These are phyloP conservation scores for Callocephalon fimbriatum DNA, from an alignment of 2,113 vertebrate species.

Conservation along the genomic window DNA sequence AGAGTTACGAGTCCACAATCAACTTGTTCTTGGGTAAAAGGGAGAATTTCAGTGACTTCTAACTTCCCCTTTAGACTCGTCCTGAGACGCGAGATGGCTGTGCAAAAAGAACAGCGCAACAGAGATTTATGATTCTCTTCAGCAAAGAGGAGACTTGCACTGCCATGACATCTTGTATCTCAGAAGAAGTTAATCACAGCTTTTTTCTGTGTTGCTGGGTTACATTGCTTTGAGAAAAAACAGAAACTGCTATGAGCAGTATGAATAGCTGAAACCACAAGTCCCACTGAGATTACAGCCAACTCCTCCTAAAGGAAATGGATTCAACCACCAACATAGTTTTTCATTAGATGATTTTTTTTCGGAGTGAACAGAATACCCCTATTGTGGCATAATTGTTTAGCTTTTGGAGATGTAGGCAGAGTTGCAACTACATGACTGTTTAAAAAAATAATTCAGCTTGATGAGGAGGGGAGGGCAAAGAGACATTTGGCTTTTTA, in stretches of 20 bases:
- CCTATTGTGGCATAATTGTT: constrained; percentile 61
- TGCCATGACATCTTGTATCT: constrained; percentile 46
- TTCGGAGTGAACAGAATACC: constrained; percentile 60
- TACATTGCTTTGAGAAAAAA: constrained; percentile 71
- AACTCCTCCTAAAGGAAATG: constrained; percentile 66
- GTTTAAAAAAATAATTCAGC: constrained; percentile 19
- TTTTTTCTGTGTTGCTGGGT: constrained; percentile 72
- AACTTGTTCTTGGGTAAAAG: not conserved
- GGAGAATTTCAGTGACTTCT: not conserved
- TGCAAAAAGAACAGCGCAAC: not conserved
- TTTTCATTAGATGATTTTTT: constrained; percentile 69
- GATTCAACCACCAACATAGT: constrained; percentile 62
- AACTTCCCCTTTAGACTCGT: not conserved
- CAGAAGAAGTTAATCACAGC: constrained; percentile 65
- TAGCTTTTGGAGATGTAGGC: constrained; percentile 42
- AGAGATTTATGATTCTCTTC: constrained; percentile 46
- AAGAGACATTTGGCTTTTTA: constrained; percentile 34
- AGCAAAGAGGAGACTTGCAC: not conserved
- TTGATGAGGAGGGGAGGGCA: not conserved
- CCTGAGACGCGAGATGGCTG: not conserved
- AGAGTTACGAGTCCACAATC: not conserved
- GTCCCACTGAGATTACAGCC: constrained; percentile 70
- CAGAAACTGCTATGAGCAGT: constrained; percentile 63
- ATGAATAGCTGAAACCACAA: constrained; percentile 71
- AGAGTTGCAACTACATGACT: constrained; percentile 53